phyloP scores from a whole-genome alignment of 2,888 invertebrate species.

The Drosophila austrosaltans region DNA sequence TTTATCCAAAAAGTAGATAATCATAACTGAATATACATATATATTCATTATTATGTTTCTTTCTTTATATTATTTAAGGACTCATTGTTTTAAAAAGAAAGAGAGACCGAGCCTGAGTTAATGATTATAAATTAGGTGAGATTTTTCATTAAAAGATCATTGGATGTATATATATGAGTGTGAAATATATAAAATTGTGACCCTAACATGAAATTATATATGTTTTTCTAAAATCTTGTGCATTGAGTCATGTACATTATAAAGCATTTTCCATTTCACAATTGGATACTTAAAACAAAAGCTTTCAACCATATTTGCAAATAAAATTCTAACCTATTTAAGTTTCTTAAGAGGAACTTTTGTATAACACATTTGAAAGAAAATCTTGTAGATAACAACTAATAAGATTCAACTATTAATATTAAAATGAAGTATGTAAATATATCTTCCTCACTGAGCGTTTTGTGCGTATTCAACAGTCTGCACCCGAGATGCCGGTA shows the following conservation, averaged over 20 bases:
- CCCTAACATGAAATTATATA: neutral
- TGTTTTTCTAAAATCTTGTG: slow-evolving; percentile 16
- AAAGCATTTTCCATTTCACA: slow-evolving; percentile 20
- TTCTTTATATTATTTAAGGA: slow-evolving; percentile 4
- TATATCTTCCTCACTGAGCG: slow-evolving; percentile 34
- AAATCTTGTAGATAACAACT: slow-evolving; percentile 27
- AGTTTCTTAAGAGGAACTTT: slow-evolving; percentile 63
- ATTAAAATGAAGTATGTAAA: neutral
- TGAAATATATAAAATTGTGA: slow-evolving; percentile 10
- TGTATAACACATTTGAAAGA: slow-evolving; percentile 55
- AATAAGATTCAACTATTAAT: slow-evolving; percentile 30
- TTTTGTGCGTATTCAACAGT: slow-evolving; percentile 43
- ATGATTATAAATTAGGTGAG: slow-evolving; percentile 26
- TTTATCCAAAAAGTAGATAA: neutral
- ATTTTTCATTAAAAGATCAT: slow-evolving; percentile 20
- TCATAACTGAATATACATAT: neutral
- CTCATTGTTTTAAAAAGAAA: neutral
- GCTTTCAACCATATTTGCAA: slow-evolving; percentile 58
- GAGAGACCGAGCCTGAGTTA: slow-evolving; percentile 1
- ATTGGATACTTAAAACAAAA: slow-evolving; percentile 37
- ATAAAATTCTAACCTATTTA: slow-evolving; percentile 43
- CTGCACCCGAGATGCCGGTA: slow-evolving; percentile 76
- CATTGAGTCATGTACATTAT: slow-evolving; percentile 1
- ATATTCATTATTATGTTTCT: neutral
- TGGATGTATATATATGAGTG: neutral